These are phyloP conservation scores for Eurois occulta DNA, from an alignment of 2,888 invertebrate genomes.

Conservation along the genomic window DNA sequence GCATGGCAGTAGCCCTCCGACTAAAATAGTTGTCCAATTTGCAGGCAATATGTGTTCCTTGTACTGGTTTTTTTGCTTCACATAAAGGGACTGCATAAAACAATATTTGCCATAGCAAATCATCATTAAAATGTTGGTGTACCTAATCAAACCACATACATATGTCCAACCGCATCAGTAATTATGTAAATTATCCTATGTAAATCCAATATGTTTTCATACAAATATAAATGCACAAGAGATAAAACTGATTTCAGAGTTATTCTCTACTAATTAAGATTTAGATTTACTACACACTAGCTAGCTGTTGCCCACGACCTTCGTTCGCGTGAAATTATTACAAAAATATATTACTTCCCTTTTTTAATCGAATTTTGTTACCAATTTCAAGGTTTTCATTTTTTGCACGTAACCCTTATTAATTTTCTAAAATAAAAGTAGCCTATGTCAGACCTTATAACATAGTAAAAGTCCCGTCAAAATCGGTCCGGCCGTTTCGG, in stretches of 20 bases:
- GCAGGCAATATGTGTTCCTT: no score
- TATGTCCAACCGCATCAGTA: neutral
- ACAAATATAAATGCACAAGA: slow-evolving; percentile 27
- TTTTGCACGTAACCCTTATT: no score
- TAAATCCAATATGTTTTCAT: neutral
- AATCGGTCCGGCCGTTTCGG: no score
- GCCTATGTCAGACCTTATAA: no score
- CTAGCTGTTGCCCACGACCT: no score
- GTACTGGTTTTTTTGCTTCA: neutral
- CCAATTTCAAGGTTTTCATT: no score
- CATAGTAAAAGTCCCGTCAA: no score
- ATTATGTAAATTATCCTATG: slow-evolving; percentile 6
- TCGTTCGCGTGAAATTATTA: no score
- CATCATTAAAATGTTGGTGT: neutral
- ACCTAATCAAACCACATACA: neutral
- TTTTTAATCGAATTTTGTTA: no score
- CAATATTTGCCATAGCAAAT: neutral
- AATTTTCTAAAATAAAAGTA: no score
- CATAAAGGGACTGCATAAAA: neutral
- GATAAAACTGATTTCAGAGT: slow-evolving; percentile 14
- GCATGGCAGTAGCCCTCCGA: neutral
- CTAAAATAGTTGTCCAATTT: neutral
- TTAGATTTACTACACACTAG: neutral
- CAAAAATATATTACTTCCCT: no score
- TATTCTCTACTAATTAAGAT: slow-evolving; percentile 21